Percentiles rank a stretch among this genome's conserved stretches.
Conservation (phyloP, 2,888 invertebrate species). For the Caenorhabditis sulstoni region DNA sequence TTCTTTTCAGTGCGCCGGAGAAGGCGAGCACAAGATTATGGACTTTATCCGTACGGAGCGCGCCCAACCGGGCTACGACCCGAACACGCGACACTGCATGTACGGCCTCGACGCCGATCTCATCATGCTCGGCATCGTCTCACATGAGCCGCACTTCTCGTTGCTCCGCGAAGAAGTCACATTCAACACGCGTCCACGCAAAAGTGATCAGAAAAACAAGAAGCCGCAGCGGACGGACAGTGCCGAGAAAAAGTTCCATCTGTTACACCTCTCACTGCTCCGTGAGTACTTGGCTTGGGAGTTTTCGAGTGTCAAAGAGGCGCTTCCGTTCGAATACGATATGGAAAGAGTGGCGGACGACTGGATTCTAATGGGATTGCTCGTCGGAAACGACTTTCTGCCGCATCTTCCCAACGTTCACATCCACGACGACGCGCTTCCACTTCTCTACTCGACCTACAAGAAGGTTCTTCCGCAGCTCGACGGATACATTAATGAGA, state of each 20-base stretch:
- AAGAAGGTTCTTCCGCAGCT: conserved; percentile 90
- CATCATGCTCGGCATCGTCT: conserved; percentile 95
- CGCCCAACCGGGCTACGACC: conserved; percentile 89
- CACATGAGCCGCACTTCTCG: conserved; percentile 96
- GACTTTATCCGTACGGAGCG: conserved; percentile 92
- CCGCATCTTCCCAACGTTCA: conserved; percentile 95
- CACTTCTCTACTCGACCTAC: conserved; percentile 86
- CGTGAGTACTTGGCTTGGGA: conserved; percentile 94
- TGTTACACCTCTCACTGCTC: conserved; percentile 92
- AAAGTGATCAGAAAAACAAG: conserved; percentile 35
- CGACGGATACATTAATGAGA: conserved; percentile 94
- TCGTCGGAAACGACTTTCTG: conserved; percentile 93
- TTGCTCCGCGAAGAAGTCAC: conserved; percentile 92
- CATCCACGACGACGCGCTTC: conserved; percentile 91
- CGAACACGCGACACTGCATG: conserved; percentile 94
- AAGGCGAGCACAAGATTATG: conserved; percentile 99
- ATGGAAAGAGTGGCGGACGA: conserved; percentile 95
- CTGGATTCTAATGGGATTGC: conserved; percentile 86
- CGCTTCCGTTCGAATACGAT: conserved; percentile 87
- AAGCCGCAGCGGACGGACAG: conserved; percentile 46
- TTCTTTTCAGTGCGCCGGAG: conserved; percentile 87
- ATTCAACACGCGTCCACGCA: conserved; percentile 68
- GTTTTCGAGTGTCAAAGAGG: conserved; percentile 83
- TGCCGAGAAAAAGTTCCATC: conserved; percentile 90
- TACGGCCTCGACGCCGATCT: conserved; percentile 98